Evolutionary conservation across 2,888 invertebrate genomes (phyloP), one percentile per base, ranked within the genome.

Genomic region (Eilema sororculum): DNA sequence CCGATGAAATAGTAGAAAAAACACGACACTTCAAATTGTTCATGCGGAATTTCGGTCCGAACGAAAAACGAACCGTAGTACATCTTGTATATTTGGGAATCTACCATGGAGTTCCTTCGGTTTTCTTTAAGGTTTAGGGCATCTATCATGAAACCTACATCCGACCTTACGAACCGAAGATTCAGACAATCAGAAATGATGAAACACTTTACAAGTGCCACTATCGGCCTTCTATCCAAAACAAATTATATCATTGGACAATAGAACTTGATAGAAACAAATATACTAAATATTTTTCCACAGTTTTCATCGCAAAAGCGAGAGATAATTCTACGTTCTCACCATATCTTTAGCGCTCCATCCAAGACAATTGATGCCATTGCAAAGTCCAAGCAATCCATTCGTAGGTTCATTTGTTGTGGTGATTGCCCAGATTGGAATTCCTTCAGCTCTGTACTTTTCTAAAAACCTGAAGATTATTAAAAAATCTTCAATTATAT

Each of bases 321-420:
- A 2, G 5, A 4, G 16, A 20, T 57, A 10, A 57, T 12, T 22
- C 5, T 6, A 46, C 6, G 6, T 30, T 46, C 74, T 75, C 84
- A 95, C 96, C 91, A 96, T 94, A 57, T 94, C 87, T 13, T 83
- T 76, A 0, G 97, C 95, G 0, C 95, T 96, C 97, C 98, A 98
- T 3, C 97, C 98, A 89, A 98, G 95, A 64, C 96, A 95, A 90
- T 98, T 98, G 86, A 98, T 97, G 3, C 87, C 86, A 58, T 28
- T 65, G 6, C 81, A 79, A 72, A 93, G 78, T 2, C 95, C 94
- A 0, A 96, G 52, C 0, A 96, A 85, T 0, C 96, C 97, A 82
- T 96, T 96, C 0, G 96, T 84, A 0, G 99, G 98, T 86, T 99
- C 98, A 87, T 99, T 99, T 59, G 98, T 98, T 0, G 97, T 97